Base-by-base conservation (phyloP, 1,140 invertebrate species). In the Drosophila pallidifrons region DNA sequence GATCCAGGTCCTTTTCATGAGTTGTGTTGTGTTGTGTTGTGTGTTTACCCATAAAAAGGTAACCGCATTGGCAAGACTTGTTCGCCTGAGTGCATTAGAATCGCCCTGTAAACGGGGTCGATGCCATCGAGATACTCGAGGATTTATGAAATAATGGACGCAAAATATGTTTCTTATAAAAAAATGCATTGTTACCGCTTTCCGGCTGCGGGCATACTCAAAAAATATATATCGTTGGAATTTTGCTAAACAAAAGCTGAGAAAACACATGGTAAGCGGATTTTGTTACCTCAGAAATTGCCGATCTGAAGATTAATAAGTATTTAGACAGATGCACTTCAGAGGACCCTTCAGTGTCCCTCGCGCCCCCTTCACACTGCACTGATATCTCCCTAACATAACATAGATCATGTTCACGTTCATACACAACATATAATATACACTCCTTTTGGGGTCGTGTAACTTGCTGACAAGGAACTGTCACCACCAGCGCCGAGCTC, bases 31-130 rank as follows among this genome's bases (percentile, higher is more conserved):
- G 41, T 51, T 68, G 38, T 61, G 35, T 46, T 58, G 16, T 25
- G 20, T 25, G 20, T 47, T 55, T 5, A 38, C 16, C 28, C 5
- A 20, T 32, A 49, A 55, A 49, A 55, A 57, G 47, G 51, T 41
- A 35, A 69, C 54, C 55, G 64, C 63, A 73, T 66, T 43, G 28
- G 16, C 20, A 47, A 51, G 57, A 58, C 59, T 64, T 70, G 67
- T 71, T 76, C 82, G 83, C 81, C 67, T 75, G 67, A 89, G 66
- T 83, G 86, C 85, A 88, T 88, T 89, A 89, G 85, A 88, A 85
- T 89, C 68, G 81, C 55, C 35, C 35, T 16, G 20, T 10, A 52
- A 57, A 61, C 57, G 35, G 64, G 46, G 55, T 60, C 55, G 54
- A 10, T 54, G 41, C 52, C 15, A 41, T 57, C 58, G 52, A 46